These are phyloP conservation scores for Gorsachius magnificus DNA, from an alignment of 2,797 vertebrate genomes.

Conservation along the genomic window DNA sequence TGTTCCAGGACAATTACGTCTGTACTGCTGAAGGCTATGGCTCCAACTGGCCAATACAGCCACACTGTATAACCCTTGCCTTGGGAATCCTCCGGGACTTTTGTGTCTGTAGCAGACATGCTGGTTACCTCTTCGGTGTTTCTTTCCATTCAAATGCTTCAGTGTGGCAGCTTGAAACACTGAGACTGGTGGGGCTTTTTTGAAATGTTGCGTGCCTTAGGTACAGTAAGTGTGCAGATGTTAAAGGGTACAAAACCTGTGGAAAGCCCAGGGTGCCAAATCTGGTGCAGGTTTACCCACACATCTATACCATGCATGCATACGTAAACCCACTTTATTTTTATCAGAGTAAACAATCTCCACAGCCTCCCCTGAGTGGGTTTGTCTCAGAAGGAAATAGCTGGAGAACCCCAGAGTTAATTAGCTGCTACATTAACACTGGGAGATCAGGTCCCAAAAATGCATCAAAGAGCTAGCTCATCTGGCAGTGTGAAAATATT, in stretches of 20 bases:
- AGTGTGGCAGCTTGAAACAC: neutral
- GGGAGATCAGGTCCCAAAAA: neutral
- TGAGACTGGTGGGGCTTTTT: neutral
- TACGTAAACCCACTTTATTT: neutral
- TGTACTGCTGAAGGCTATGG: neutral
- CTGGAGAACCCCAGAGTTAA: neutral
- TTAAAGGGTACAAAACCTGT: neutral
- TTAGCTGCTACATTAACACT: neutral
- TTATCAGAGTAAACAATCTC: neutral
- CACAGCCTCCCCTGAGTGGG: fast-evolving
- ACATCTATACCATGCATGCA: neutral
- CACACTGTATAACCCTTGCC: neutral
- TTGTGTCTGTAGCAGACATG: neutral
- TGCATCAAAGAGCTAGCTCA: neutral
- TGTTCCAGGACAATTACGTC: neutral
- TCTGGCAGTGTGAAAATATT: neutral
- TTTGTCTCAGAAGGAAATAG: neutral
- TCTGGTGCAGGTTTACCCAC: neutral
- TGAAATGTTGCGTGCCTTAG: neutral
- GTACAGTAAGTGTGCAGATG: neutral
- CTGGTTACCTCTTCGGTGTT: neutral
- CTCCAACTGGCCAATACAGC: neutral
- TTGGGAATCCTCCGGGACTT: neutral
- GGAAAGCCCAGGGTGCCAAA: neutral
- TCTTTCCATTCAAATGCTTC: neutral